Base-by-base conservation (phyloP, 2,797 vertebrate genomes). In the Huso huso region DNA sequence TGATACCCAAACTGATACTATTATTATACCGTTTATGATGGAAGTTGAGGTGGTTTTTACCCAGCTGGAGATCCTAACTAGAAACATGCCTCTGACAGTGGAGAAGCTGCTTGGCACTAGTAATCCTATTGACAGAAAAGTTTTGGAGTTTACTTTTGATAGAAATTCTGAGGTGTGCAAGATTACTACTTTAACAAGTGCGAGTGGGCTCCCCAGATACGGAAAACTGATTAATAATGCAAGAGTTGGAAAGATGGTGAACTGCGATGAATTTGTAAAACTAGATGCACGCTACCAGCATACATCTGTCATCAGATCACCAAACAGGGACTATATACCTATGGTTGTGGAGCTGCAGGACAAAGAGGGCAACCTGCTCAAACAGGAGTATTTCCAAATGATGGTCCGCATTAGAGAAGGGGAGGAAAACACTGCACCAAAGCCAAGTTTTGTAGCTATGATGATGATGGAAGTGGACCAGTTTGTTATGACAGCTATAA, bases 381-480 rank as follows among this genome's bases (percentile, higher is more conserved):
- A 94, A 71, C 93, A 94, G 2, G 96, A 99, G 78, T 95, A 93
- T 77, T 99, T 99, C 81, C 93, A 97, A 77, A 90, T 98, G 68
- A 77, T 97, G 64, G 95, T 97, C 68, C 84, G 93, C 11, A 94
- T 98, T 69, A 92, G 87, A 60, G 90, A 90, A 3, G 96, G 96
- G 0, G 77, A 84, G 7, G 93, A 96, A 78, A 99, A 99, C 49
- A 93, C 88, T 0, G 84, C 91, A 0, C 96, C 96, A 5, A 97
- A 93, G 71, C 95, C 95, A 64, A 98, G 96, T 73, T 98, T 98
- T 64, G 83, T 96, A 73, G 93, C 95, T 8, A 96, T 98, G 95
- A 94, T 99, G 77, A 97, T 98, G 96, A 94, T 98, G 96, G 96
- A 99, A 77, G 91, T 98, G 37, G 92, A 95, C 74, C 96, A 99